Percentiles rank a stretch among this genome's conserved stretches.
phyloP scores from a whole-genome alignment of 2,113 vertebrate genomes.

The Alaudala cheleensis region DNA sequence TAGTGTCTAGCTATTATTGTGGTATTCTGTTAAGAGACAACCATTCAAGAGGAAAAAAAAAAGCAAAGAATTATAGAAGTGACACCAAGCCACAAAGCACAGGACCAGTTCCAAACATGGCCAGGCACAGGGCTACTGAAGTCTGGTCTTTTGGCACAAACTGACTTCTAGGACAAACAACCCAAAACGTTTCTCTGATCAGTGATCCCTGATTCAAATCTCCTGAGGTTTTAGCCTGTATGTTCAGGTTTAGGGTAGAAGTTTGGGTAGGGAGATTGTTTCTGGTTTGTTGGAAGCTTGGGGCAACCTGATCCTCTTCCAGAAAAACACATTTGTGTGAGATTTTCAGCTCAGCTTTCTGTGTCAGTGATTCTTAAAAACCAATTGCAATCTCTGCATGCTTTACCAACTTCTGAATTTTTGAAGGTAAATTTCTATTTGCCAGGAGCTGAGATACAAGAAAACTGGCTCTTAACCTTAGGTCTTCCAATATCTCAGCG shows the following conservation, averaged over 20 bases:
- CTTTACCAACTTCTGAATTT: background rate
- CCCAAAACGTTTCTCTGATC: background rate
- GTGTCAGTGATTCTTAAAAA: background rate
- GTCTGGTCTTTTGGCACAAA: background rate
- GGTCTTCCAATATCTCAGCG: background rate
- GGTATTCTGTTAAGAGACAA: conserved; percentile 17
- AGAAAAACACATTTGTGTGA: background rate
- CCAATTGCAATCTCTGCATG: background rate
- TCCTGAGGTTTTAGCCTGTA: background rate
- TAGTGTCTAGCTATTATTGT: conserved; percentile 34
- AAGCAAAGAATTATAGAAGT: background rate
- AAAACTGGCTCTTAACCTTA: background rate
- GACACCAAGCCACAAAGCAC: background rate
- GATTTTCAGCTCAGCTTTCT: background rate
- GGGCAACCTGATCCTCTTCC: background rate
- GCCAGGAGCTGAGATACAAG: background rate
- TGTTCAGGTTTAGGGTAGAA: background rate
- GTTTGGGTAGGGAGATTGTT: background rate
- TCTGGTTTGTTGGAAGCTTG: background rate
- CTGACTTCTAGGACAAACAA: background rate
- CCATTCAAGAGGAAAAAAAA: background rate
- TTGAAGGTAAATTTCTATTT: background rate
- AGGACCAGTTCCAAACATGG: background rate
- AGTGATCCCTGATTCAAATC: background rate
- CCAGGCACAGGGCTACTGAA: background rate